Evolutionary conservation across 2,888 invertebrate species (phyloP).

Genomic region (Drosophila crucigera): DNA sequence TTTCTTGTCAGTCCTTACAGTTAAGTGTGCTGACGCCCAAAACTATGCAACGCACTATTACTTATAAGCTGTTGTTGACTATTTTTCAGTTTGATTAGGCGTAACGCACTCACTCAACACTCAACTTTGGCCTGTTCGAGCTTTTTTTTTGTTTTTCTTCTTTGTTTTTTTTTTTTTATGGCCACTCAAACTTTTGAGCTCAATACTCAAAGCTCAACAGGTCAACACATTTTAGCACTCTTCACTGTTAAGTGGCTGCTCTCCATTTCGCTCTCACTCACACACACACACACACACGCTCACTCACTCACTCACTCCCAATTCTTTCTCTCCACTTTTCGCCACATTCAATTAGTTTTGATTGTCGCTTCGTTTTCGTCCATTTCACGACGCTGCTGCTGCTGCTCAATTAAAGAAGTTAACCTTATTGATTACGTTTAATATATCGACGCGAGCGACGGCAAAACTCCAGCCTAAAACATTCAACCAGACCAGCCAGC

Average conservation of each 20-base stretch:
- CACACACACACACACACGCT: background rate
- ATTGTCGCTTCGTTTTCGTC: conserved; percentile 68
- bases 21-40: conserved; percentile 42
- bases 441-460: conserved; percentile 58
- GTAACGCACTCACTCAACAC: conserved; percentile 32
- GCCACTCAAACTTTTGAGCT: conserved; percentile 25
- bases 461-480: conserved; percentile 19
- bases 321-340: conserved; percentile 16
- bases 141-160: background rate
- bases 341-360: conserved; percentile 74
- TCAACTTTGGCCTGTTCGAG: conserved; percentile 17
- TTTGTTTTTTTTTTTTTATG: background rate
- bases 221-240: conserved; percentile 33
- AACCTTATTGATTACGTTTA: conserved; percentile 78
- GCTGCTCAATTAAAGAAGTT: conserved; percentile 78
- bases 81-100: conserved; percentile 33
- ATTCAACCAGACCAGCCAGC: conserved; percentile 3
- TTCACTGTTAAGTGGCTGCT: conserved; percentile 38
- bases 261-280: background rate
- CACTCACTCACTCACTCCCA: background rate
- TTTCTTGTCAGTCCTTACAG: background rate
- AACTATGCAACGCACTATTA: conserved; percentile 62
- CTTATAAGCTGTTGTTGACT: conserved; percentile 24
- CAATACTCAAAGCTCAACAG: conserved; percentile 50
- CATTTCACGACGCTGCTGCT: conserved; percentile 34